A percentile compares a stretch with the other conserved stretches of the same genome.
Evolutionary conservation across 2,888 invertebrate species (phyloP).

Genomic region (Polyploca ridens): DNA sequence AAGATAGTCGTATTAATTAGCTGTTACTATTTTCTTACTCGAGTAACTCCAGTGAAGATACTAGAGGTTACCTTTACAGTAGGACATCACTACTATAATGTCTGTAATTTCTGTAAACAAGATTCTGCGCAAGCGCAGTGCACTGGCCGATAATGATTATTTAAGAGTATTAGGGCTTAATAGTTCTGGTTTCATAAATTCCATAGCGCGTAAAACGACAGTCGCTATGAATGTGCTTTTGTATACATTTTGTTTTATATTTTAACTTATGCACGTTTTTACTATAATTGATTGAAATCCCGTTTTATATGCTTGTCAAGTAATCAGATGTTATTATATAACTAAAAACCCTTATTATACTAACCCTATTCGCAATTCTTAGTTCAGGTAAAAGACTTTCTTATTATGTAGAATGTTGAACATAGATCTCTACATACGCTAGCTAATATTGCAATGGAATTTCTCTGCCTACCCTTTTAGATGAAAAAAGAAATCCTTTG

Average conservation of each 20-base stretch:
- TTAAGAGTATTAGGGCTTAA: not conserved
- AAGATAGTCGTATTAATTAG: too few relatives aligned
- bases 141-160: not conserved
- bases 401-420: too few relatives aligned
- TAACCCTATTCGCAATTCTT: too few relatives aligned
- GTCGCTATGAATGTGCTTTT: not conserved
- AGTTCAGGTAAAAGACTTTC: too few relatives aligned
- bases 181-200: constrained; percentile 4
- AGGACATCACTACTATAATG: not conserved
- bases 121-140: constrained; percentile 5
- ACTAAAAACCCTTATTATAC: too few relatives aligned
- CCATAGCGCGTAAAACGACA: not conserved
- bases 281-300: not conserved
- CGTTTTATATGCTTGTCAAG: not conserved
- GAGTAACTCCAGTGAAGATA: not conserved
- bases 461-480: too few relatives aligned
- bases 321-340: not conserved
- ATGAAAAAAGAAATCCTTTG: too few relatives aligned
- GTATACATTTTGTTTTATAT: not conserved
- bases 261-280: not conserved
- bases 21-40: too few relatives aligned
- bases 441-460: too few relatives aligned
- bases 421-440: too few relatives aligned
- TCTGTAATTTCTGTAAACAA: constrained; percentile 3
- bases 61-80: not conserved